Base-by-base conservation (phyloP, 1,140 invertebrate genomes). In the Euwallacea fornicatus region DNA sequence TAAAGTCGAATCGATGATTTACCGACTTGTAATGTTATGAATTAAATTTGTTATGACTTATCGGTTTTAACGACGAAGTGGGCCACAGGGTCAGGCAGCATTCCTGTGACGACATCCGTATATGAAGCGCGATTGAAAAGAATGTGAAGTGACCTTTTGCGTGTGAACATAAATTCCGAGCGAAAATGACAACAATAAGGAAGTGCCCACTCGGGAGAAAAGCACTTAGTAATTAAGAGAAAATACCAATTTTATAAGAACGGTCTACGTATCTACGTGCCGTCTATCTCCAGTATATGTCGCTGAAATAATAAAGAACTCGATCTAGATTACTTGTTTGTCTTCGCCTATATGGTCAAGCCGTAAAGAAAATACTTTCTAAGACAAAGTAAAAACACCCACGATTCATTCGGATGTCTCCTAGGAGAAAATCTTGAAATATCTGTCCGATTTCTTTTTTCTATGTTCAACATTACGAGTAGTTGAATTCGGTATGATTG, bases 311-410 rank as follows among this genome's bases (percentile, higher is more conserved):
- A 73, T 73, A 69, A 66, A 9, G 42, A 55, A 69, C 71, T 55
- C 66, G 71, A 73, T 73, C 71, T 73, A 68, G 71, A 73, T 73
- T 69, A 65, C 65, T 47, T 59, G 54, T 66, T 56, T 59, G 44
- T 59, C 65, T 41, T 21, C 9, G 9, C 75, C 43, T 76, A 75
- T 74, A 75, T 72, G 73, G 73, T 53, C 66, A 69, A 55, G 58
- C 56, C 66, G 65, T 73, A 69, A 75, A 73, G 67, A 76, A 73
- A 70, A 66, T 42, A 76, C 75, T 76, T 76, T 76, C 75, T 76
- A 76, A 75, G 73, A 73, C 73, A 76, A 75, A 76, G 73, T 75
- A 13, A 71, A 72, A 75, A 75, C 74, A 74, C 74, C 75, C 74
- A 75, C 74, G 69, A 75, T 64, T 69, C 69, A 74, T 72, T 72